phyloP scores from a whole-genome alignment of 1,140 invertebrate species.

The Drosophila tristis region DNA sequence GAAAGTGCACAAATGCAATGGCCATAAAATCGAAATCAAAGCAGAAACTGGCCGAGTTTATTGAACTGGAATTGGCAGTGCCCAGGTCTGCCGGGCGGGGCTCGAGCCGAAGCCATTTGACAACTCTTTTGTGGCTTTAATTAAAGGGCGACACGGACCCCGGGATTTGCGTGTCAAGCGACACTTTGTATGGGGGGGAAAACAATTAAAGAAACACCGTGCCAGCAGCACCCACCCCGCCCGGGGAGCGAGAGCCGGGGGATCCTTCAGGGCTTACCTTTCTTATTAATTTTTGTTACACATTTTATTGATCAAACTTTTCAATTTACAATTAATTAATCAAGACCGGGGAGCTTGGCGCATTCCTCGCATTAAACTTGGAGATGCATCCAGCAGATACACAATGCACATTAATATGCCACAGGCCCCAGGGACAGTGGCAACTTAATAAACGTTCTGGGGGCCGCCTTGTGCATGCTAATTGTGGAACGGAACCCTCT shows the following conservation, averaged over 20 bases:
- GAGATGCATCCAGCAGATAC: constrained; percentile 45
- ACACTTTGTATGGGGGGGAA: constrained; percentile 61
- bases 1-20: constrained; percentile 62
- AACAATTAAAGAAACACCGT: constrained; percentile 67
- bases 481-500: constrained; percentile 31
- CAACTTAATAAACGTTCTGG: constrained; percentile 39
- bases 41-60: constrained; percentile 55
- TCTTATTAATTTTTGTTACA: constrained; percentile 64
- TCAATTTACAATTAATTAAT: constrained; percentile 76
- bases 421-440: constrained; percentile 13
- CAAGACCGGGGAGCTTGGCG: constrained; percentile 32
- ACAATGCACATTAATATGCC: constrained; percentile 40
- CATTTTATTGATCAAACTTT: constrained; percentile 79
- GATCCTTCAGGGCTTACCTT: neutral
- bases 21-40: constrained; percentile 65
- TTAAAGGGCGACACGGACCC: constrained; percentile 37
- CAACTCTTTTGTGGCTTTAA: constrained; percentile 52
- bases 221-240: constrained; percentile 6
- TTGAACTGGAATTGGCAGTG: constrained; percentile 63
- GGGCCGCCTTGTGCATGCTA: constrained; percentile 47
- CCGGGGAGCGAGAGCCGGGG: too few relatives aligned
- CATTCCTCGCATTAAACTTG: constrained; percentile 31
- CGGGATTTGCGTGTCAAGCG: constrained; percentile 67
- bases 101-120: constrained; percentile 50
- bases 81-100: constrained; percentile 8